Base-by-base conservation (phyloP, 1,140 invertebrate genomes). In the Drosophila fuyamai region DNA sequence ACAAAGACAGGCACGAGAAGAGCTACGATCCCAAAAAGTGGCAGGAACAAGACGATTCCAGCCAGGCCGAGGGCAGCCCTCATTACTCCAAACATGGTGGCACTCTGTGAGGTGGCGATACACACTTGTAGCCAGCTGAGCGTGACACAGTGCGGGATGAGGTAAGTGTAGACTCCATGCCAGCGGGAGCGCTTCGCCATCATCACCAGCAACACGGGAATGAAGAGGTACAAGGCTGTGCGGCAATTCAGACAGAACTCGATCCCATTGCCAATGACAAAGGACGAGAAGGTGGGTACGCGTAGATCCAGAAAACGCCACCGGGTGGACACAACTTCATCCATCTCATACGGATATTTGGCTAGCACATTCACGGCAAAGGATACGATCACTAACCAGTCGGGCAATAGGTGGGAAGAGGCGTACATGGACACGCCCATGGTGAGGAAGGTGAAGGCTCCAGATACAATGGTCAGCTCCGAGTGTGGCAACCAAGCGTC, bases 81-180 rank as follows among this genome's bases (percentile, higher is more conserved):
- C 35, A 96, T 94, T 12, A 97, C 90, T 0, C 96, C 96, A 81
- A 96, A 96, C 93, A 95, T 96, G 0, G 96, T 97, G 32, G 96
- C 95, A 29, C 95, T 96, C 79, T 97, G 96, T 0, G 96, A 96
- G 71, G 95, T 95, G 4, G 96, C 94, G 67, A 97, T 95, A 38
- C 96, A 96, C 78, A 97, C 95, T 80, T 97, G 96, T 86, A 97
- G 95, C 97, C 97, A 98, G 80, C 96, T 96, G 6, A 97, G 93
- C 0, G 96, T 97, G 0, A 97, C 96, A 48, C 97, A 96, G 92
- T 98, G 97, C 0, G 97, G 97, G 41, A 98, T 95, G 0, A 97
- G 92, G 35, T 94, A 95, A 60, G 95, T 95, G 79, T 97, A 97
- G 12, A 95, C 95, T 1, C 97, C 97, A 53, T 95, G 94, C 96